Conservation (phyloP, 2,797 vertebrate species). For the Peromyscus nudipes region DNA sequence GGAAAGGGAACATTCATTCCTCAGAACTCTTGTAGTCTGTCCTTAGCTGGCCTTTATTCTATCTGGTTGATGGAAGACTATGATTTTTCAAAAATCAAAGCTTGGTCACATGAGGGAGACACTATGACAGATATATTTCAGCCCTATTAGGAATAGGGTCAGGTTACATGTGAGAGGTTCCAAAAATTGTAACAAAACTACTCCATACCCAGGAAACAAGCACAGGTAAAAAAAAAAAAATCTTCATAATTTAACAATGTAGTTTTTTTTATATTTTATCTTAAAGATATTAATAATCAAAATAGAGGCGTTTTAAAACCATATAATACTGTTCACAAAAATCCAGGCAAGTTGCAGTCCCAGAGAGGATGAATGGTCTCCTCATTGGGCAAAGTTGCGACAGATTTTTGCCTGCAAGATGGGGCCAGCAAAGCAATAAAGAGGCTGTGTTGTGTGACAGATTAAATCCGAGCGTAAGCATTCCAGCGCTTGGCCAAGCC, state of each 20-base stretch:
- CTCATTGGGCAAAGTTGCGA: not conserved
- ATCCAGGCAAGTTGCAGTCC: constrained; percentile 22
- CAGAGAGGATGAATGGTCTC: constrained; percentile 26
- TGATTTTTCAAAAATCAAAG: not conserved
- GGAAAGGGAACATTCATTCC: not conserved
- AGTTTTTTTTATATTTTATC: not conserved
- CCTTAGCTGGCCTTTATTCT: not conserved
- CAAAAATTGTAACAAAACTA: not conserved
- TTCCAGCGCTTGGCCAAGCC: not conserved
- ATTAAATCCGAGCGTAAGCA: not conserved
- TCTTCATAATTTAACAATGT: not conserved
- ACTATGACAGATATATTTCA: not conserved
- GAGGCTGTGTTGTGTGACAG: constrained; percentile 52
- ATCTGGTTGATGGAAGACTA: not conserved
- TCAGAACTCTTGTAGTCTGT: not conserved
- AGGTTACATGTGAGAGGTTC: not conserved
- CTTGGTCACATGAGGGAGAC: not conserved
- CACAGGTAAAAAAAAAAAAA: not conserved
- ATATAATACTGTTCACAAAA: constrained; percentile 16
- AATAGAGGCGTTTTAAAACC: constrained; percentile 41
- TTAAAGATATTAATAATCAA: constrained; percentile 24
- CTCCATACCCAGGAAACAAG: not conserved
- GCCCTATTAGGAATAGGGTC: not conserved
- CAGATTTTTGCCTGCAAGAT: constrained; percentile 56
- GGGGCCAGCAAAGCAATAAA: constrained; percentile 16